Base-by-base conservation (phyloP, 2,797 vertebrate species). In the Neosilurus mollespiculum region DNA sequence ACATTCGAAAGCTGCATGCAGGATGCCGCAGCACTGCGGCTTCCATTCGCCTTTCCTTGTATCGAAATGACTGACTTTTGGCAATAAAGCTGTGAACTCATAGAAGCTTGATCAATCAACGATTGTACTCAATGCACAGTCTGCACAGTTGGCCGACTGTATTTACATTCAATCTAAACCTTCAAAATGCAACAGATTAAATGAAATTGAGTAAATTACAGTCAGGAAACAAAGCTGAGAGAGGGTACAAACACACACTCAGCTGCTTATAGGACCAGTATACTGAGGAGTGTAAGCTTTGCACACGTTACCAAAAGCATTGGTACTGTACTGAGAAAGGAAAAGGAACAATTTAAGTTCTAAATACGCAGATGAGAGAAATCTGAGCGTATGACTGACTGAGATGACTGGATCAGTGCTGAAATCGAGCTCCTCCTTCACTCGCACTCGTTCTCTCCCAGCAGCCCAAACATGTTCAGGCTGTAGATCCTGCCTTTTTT, bases 381-480 rank as follows among this genome's bases (percentile, higher is more conserved):
- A 26, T 53, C 49, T 54, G 70, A 54, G 49, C 53, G 66, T 1
- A n/a, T 18, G n/a, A 72, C 15, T 2, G 56, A 37, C 18, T 43
- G 75, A 61, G 56, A 43, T 15, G 56, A 61, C 56, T 22, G 30
- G 14, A 80, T 14, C 37, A 65, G 61, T 2, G 16, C 34, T 10
- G 75, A 77, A 43, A 49, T 16, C 22, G 12, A 20, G 53, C 15
- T 43, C 53, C 5, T 1, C 73, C 62, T 43, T 94, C 91, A 95
- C 89, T 94, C 92, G 62, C 94, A 95, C 86, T 95, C 93, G 22
- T 94, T 93, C 87, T 95, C 93, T 70, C 91, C 90, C 37, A 95
- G 93, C 53, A 94, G 91, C 65, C 92, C 90, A 87, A 91, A 95
- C 94, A 94, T 95, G 91, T 95, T 95, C 87, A 93, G 89, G 1